Conservation (phyloP, 2,888 invertebrate species). For the Bhutanitis thaidina region DNA sequence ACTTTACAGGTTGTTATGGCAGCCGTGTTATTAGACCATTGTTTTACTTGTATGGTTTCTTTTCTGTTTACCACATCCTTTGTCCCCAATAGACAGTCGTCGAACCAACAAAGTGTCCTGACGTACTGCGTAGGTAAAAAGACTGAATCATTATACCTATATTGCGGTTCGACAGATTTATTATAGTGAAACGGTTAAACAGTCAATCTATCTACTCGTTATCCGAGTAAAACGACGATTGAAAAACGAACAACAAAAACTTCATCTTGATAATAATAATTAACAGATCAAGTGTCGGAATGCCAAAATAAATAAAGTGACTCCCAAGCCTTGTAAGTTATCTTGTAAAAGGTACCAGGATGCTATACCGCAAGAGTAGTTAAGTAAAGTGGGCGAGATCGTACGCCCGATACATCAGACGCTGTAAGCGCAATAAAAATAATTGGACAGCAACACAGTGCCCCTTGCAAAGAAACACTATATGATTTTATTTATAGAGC, state of each 20-base stretch:
- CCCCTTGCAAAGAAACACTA: constrained; percentile 41
- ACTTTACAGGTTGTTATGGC: too few relatives aligned
- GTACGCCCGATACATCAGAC: constrained; percentile 22
- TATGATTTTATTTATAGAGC: constrained; percentile 38
- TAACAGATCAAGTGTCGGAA: too few relatives aligned
- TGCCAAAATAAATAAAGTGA: neutral
- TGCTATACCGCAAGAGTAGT: constrained; percentile 39
- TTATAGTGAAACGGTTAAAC: too few relatives aligned
- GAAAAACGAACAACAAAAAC: too few relatives aligned
- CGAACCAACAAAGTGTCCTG: too few relatives aligned
- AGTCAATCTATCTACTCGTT: too few relatives aligned
- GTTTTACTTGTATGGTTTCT: neutral
- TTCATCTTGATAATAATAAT: too few relatives aligned
- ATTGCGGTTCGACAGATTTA: too few relatives aligned
- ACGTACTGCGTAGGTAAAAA: too few relatives aligned
- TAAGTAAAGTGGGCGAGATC: constrained; percentile 23
- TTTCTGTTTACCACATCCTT: neutral
- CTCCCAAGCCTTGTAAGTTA: constrained; percentile 51
- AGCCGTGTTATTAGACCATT: too few relatives aligned
- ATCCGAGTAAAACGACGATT: too few relatives aligned
- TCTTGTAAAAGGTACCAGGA: constrained; percentile 65
- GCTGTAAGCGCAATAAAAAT: constrained; percentile 25
- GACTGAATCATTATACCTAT: too few relatives aligned
- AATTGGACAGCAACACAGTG: constrained; percentile 39
- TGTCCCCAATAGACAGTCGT: neutral